phyloP scores from a whole-genome alignment of 2,113 vertebrate species.

The Orycteropus afer region DNA sequence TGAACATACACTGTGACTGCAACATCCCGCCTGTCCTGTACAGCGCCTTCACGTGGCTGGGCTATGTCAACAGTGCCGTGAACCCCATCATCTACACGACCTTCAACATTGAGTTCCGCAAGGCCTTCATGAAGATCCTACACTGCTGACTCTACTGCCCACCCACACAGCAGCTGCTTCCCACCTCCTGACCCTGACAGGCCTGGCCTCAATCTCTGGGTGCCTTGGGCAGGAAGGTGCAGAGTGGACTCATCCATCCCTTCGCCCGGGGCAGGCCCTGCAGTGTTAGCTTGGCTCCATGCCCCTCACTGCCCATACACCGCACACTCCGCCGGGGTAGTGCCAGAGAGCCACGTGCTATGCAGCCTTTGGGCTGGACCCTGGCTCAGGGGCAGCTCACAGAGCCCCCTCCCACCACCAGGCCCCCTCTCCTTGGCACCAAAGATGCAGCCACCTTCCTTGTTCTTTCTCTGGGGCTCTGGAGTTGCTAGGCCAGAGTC shows the following conservation, averaged over 20 bases:
- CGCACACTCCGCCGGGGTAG: background rate
- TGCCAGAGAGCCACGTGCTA: background rate
- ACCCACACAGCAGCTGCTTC: slow-evolving; percentile 51
- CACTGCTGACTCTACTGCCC: slow-evolving; percentile 90
- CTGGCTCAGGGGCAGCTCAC: slow-evolving; percentile 27
- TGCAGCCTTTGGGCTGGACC: background rate
- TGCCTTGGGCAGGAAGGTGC: background rate
- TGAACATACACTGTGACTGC: slow-evolving; percentile 98
- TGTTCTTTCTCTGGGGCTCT: background rate
- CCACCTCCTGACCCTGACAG: background rate
- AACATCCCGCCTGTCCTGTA: slow-evolving; percentile 94
- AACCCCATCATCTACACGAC: slow-evolving; percentile 99
- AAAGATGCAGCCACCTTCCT: slow-evolving; percentile 60
- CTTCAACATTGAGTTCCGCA: slow-evolving; percentile 98
- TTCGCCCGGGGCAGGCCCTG: background rate
- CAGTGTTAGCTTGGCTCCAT: slow-evolving; percentile 44
- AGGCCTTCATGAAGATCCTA: slow-evolving; percentile 98
- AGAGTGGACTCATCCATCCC: background rate
- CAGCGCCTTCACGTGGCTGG: slow-evolving; percentile 98
- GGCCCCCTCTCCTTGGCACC: slow-evolving; percentile 66
- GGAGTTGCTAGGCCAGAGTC: background rate
- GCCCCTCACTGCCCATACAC: background rate
- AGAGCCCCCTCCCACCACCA: background rate
- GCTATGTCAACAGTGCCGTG: slow-evolving; percentile 98
- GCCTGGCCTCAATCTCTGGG: background rate